Evolutionary conservation across 2,797 vertebrate genomes (phyloP).

Genomic region (Sebastes cheni): DNA sequence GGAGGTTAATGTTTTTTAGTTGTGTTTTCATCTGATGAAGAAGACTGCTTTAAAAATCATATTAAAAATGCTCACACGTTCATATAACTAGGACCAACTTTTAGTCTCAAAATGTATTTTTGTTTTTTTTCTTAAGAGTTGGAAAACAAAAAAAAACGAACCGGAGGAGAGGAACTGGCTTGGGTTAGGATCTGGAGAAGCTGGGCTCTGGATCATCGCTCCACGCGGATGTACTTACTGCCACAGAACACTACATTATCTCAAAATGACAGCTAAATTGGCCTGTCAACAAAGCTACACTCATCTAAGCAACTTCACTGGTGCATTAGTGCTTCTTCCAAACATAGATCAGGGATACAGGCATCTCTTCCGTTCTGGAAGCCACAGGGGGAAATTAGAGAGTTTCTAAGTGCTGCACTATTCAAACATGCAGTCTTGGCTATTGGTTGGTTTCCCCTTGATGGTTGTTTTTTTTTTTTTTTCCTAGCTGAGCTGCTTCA

Average conservation of each 20-base stretch:
- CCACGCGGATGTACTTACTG: constrained; percentile 33
- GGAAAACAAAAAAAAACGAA: neutral
- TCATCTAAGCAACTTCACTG: constrained; percentile 57
- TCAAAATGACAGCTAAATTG: constrained; percentile 69
- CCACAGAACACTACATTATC: constrained; percentile 60
- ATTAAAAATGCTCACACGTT: neutral
- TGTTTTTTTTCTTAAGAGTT: neutral
- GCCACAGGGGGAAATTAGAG: constrained; percentile 58
- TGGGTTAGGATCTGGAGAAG: neutral
- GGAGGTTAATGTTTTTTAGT: neutral
- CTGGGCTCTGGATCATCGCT: constrained; percentile 28
- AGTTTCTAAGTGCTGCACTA: constrained; percentile 54
- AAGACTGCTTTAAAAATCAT: neutral
- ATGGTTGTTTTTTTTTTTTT: neutral
- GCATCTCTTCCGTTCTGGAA: constrained; percentile 53
- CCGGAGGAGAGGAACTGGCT: neutral
- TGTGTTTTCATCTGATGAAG: constrained; percentile 3
- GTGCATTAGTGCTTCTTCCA: constrained; percentile 59
- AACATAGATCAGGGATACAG: constrained; percentile 53
- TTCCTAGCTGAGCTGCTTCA: neutral
- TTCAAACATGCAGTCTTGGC: constrained; percentile 39
- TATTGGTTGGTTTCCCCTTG: constrained; percentile 22
- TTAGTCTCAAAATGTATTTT: neutral
- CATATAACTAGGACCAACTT: neutral
- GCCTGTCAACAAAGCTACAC: constrained; percentile 62